These are phyloP conservation scores for Leptoteleia sp. DNA, from an alignment of 1,140 invertebrate genomes.

Conservation along the genomic window DNA sequence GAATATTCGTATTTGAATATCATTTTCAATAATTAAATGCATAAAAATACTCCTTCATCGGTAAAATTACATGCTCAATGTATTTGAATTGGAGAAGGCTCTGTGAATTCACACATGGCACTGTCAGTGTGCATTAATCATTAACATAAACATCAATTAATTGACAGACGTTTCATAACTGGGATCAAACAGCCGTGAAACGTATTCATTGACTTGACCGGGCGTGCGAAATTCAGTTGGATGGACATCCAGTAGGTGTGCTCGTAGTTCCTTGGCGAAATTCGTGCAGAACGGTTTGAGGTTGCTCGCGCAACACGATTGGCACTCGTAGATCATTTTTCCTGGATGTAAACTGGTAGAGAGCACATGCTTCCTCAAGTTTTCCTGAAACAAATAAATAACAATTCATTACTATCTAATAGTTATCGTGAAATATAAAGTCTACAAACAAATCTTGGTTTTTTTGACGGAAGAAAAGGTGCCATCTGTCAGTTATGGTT, in stretches of 20 bases:
- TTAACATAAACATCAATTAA: constrained; percentile 3
- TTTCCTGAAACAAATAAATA: constrained; percentile 85
- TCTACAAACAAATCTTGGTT: no score
- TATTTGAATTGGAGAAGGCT: no score
- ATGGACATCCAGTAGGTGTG: constrained; percentile 85
- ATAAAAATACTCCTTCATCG: no score
- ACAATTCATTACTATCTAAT: no score
- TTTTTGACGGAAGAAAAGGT: no score
- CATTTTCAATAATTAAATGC: no score
- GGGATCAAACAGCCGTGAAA: constrained; percentile 79
- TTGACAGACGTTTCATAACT: constrained; percentile 14
- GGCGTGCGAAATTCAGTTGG: constrained; percentile 78
- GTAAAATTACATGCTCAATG: no score
- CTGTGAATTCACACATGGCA: no score
- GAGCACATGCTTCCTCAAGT: constrained; percentile 91
- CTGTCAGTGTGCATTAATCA: neutral
- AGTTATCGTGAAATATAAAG: no score
- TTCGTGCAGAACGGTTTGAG: constrained; percentile 83
- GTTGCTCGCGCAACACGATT: constrained; percentile 79
- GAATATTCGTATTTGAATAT: no score
- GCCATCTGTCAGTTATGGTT: no score
- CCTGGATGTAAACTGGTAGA: constrained; percentile 90
- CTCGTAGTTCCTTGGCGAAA: constrained; percentile 85
- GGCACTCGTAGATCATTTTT: constrained; percentile 89
- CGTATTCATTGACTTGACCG: constrained; percentile 76